Conservation (phyloP, 2,113 vertebrate genomes). For the Lagopus muta region DNA sequence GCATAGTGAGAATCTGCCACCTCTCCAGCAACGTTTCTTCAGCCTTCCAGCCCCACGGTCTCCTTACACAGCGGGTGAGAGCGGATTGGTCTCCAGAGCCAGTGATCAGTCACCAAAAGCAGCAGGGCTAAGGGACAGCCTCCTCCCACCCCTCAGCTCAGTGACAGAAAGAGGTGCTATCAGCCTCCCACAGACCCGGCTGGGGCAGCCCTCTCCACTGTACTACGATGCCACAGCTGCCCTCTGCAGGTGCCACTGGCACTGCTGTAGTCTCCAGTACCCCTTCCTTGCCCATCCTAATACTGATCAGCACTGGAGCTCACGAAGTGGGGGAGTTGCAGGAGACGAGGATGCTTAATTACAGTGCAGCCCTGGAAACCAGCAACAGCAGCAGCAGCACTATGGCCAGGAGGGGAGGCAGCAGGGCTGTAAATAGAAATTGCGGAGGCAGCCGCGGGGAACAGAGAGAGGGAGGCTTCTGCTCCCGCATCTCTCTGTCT, state of each 20-base stretch:
- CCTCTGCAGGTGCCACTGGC: rapidly evolving
- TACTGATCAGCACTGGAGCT: neutral
- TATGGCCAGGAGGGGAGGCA: slow-evolving; percentile 67
- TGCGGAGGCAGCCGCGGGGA: slow-evolving; percentile 60
- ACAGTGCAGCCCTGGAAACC: slow-evolving; percentile 67
- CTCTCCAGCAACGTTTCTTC: neutral
- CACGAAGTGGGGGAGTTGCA: neutral
- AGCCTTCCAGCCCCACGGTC: neutral
- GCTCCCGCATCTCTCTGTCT: neutral
- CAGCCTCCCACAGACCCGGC: rapidly evolving
- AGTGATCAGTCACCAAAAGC: neutral
- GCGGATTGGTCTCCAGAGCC: neutral
- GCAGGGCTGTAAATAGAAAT: slow-evolving; percentile 76
- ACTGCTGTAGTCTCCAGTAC: neutral
- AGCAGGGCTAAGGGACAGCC: neutral
- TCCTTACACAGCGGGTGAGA: rapidly evolving
- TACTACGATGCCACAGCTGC: rapidly evolving
- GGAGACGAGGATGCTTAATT: slow-evolving; percentile 65
- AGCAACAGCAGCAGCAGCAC: slow-evolving; percentile 56
- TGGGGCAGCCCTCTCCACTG: neutral
- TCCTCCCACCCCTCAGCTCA: neutral
- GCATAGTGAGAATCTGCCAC: neutral
- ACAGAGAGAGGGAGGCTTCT: slow-evolving; percentile 43
- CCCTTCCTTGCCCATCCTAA: neutral
- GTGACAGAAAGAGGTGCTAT: neutral